phyloP scores from a whole-genome alignment of 2,888 invertebrate species.

The Platycnemis pennipes region DNA sequence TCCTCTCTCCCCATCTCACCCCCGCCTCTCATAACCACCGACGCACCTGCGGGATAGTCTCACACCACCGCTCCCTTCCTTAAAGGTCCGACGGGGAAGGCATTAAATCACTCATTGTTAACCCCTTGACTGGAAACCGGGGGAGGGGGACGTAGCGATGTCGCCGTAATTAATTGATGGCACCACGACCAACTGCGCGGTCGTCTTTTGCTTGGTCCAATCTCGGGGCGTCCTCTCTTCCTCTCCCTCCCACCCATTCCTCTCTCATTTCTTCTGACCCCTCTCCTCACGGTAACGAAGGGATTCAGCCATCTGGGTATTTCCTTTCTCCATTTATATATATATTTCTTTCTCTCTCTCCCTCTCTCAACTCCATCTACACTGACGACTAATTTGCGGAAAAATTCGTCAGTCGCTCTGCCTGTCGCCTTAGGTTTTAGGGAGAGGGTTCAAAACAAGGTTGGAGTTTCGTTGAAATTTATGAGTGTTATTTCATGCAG shows the following conservation, averaged over 20 bases:
- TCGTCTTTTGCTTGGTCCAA: neutral
- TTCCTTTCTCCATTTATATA: neutral
- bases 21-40: neutral
- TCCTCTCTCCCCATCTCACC: neutral
- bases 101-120: constrained; percentile 65
- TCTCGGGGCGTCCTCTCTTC: neutral
- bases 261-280: neutral
- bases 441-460: neutral
- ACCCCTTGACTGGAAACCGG: constrained; percentile 12
- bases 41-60: neutral
- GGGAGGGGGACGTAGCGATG: constrained; percentile 6
- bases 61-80: neutral
- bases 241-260: neutral
- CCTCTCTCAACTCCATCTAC: neutral
- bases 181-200: neutral
- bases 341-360: neutral
- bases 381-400: neutral
- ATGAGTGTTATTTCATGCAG: neutral
- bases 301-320: constrained; percentile 40
- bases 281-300: constrained; percentile 19
- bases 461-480: neutral
- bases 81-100: neutral
- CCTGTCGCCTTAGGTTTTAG: neutral
- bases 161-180: constrained; percentile 50
- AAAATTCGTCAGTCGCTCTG: neutral